A percentile compares a stretch with the other conserved stretches of the same genome.
phyloP scores from a whole-genome alignment of 2,888 invertebrate species.

The Dynastes tityus region DNA sequence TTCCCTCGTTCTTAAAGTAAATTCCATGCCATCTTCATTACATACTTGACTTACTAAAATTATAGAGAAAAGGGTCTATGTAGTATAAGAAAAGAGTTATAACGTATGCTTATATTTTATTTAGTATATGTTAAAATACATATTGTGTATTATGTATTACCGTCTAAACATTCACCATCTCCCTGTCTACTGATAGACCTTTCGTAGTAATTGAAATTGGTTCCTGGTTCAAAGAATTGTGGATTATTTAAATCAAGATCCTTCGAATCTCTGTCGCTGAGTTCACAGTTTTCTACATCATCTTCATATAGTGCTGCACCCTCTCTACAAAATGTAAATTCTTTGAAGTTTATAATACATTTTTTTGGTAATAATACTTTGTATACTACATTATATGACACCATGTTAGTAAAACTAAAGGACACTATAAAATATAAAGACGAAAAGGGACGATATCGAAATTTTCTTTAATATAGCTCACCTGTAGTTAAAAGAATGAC shows the following conservation, averaged over 20 bases:
- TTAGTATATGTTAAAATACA: slow-evolving; percentile 14
- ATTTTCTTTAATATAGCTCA: slow-evolving; percentile 63
- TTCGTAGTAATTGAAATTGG: slow-evolving; percentile 90
- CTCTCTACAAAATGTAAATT: slow-evolving; percentile 52
- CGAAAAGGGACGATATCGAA: no score
- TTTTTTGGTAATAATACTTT: no score
- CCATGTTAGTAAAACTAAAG: no score
- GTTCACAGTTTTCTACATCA: slow-evolving; percentile 89
- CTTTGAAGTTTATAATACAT: no score
- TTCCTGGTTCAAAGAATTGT: slow-evolving; percentile 85
- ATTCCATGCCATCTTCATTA: slow-evolving; percentile 95
- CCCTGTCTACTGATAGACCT: slow-evolving; percentile 81
- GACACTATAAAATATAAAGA: no score
- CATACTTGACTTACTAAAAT: slow-evolving; percentile 88
- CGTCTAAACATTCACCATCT: slow-evolving; percentile 87
- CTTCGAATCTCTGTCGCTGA: slow-evolving; percentile 89
- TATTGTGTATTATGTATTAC: slow-evolving; percentile 71
- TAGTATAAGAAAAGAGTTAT: slow-evolving; percentile 6
- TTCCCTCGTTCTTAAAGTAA: slow-evolving; percentile 89
- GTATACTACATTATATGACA: no score
- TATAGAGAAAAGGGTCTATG: not conserved
- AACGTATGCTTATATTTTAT: not conserved
- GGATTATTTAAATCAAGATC: slow-evolving; percentile 90
- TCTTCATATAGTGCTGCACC: slow-evolving; percentile 71
- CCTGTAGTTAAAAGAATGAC: slow-evolving; percentile 91